A percentile compares a stretch with the other conserved stretches of the same genome.
Evolutionary conservation across 2,797 vertebrate species (phyloP).

Genomic region (Sebastes cheni): DNA sequence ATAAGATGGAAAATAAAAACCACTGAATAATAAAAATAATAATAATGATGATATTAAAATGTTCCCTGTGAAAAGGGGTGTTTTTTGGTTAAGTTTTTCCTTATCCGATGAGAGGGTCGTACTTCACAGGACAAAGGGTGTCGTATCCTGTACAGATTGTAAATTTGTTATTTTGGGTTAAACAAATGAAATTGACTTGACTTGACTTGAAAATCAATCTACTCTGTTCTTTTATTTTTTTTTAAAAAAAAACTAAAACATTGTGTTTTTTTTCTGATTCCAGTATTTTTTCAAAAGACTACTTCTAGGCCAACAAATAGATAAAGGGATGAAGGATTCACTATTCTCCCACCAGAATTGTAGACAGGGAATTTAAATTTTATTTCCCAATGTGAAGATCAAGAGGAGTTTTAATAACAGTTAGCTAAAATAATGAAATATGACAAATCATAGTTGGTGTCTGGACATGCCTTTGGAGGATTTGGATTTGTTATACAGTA

Average conservation of each 20-base stretch:
- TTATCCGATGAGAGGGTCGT: too few species aligned
- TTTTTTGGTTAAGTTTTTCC: too few species aligned
- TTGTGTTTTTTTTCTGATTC: background rate
- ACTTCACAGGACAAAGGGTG: rapidly evolving
- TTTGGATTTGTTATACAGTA: background rate
- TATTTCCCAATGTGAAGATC: background rate
- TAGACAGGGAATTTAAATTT: background rate
- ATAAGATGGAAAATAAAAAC: too few species aligned
- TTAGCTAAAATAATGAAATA: background rate
- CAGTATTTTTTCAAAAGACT: background rate
- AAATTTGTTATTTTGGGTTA: too few species aligned
- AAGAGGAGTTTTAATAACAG: background rate
- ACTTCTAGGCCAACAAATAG: background rate
- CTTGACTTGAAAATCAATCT: too few species aligned
- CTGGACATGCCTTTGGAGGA: background rate
- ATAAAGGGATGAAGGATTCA: background rate
- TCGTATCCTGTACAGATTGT: too few species aligned
- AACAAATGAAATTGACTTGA: too few species aligned
- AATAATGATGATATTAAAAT: too few species aligned
- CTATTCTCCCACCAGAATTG: background rate
- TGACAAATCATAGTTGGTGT: background rate
- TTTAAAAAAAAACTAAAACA: too few species aligned
- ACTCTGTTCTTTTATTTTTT: too few species aligned
- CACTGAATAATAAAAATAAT: too few species aligned
- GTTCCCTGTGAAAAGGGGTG: too few species aligned